These are phyloP conservation scores for Brachionus asplanchnoidis DNA, from an alignment of 1,140 invertebrate genomes.

Conservation along the genomic window DNA sequence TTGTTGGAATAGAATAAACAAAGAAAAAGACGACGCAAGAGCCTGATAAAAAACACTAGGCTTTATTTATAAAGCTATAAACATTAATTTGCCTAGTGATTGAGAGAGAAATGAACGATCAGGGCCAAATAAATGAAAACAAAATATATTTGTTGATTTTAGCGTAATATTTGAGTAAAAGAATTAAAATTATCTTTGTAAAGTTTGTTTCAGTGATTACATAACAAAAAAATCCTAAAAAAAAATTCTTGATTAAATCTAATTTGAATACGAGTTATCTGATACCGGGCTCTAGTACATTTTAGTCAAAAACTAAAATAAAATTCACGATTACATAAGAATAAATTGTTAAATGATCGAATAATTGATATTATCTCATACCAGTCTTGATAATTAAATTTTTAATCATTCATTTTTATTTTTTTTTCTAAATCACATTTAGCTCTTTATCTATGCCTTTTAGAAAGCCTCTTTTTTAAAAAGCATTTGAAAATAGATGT, in stretches of 20 bases:
- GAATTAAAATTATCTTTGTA: conserved; percentile 2
- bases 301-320: background rate
- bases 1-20: background rate
- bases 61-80: background rate
- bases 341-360: background rate
- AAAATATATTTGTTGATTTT: conserved; percentile 21
- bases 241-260: conserved; percentile 28
- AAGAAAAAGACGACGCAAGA: background rate
- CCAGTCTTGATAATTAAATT: background rate
- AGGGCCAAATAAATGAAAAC: background rate
- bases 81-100: background rate
- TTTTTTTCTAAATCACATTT: background rate
- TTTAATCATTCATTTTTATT: background rate
- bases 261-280: conserved; percentile 17
- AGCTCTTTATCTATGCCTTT: background rate
- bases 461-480: background rate
- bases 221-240: background rate
- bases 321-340: background rate
- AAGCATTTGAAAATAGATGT: background rate
- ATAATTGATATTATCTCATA: background rate
- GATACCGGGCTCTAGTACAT: background rate
- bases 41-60: background rate
- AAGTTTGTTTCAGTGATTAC: conserved; percentile 11
- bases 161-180: background rate
- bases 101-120: background rate